Percentiles rank a stretch among this genome's conserved stretches.
Evolutionary conservation across 2,888 invertebrate species (phyloP).

Genomic region (Portevinia maculata): DNA sequence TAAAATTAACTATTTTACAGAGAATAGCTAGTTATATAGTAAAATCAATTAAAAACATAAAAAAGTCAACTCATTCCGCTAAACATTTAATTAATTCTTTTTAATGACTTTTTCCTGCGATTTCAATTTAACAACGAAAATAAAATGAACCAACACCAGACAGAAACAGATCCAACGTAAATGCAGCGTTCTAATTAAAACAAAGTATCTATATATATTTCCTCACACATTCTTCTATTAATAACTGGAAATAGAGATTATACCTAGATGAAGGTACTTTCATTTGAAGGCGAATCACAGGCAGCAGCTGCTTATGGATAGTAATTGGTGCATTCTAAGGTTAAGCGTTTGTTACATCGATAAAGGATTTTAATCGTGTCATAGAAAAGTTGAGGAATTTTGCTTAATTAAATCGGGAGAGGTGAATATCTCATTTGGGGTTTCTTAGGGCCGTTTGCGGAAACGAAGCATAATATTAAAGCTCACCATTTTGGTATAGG

Average conservation of each 20-base stretch:
- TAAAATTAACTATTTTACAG: constrained; percentile 13
- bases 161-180: constrained; percentile 24
- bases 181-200: constrained; percentile 58
- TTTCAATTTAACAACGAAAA: constrained; percentile 32
- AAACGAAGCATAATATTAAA: no score
- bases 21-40: constrained; percentile 46
- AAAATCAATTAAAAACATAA: constrained; percentile 38
- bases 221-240: constrained; percentile 52
- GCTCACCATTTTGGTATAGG: no score
- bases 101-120: constrained; percentile 32
- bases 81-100: constrained; percentile 65
- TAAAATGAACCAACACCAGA: constrained; percentile 28
- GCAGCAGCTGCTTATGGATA: constrained; percentile 44
- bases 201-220: constrained; percentile 13
- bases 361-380: constrained; percentile 30
- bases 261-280: constrained; percentile 9
- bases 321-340: constrained; percentile 36
- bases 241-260: constrained; percentile 50
- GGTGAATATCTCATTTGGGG: neutral
- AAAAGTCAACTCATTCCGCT: constrained; percentile 24
- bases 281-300: constrained; percentile 3
- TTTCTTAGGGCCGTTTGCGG: neutral
- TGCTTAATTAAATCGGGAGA: constrained; percentile 26
- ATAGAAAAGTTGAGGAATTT: constrained; percentile 2
- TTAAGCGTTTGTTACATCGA: constrained; percentile 25